Conservation (phyloP, 1,140 invertebrate genomes). For the Polypedilum vanderplanki region DNA sequence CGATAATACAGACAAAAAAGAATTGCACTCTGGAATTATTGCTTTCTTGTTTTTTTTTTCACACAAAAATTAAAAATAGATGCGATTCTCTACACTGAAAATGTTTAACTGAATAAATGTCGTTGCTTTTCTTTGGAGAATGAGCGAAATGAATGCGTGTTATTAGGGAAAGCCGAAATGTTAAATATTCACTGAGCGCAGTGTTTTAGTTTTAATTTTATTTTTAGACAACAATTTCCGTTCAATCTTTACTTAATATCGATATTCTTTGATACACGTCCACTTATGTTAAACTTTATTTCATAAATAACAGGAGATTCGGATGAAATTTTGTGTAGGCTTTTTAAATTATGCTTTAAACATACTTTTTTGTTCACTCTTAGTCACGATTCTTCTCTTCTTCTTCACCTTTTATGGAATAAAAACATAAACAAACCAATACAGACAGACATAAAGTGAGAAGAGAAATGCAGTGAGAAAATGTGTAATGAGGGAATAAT, state of each 20-base stretch:
- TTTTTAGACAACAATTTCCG: background rate
- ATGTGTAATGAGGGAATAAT: too few species aligned
- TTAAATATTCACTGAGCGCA: too few species aligned
- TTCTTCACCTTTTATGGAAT: background rate
- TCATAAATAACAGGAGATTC: too few species aligned
- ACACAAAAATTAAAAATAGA: background rate
- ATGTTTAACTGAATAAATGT: background rate
- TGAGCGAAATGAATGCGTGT: too few species aligned
- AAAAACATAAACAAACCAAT: background rate
- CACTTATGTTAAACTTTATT: too few species aligned
- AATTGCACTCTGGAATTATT: conserved; percentile 1
- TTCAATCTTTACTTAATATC: background rate
- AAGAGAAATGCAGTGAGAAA: too few species aligned
- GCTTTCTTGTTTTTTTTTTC: background rate
- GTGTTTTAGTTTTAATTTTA: background rate
- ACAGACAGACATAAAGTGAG: too few species aligned
- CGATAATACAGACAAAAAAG: background rate
- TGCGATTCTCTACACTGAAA: conserved; percentile 1
- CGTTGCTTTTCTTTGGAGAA: too few species aligned
- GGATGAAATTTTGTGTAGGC: background rate
- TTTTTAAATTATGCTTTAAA: background rate
- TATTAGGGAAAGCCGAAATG: too few species aligned
- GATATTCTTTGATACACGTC: too few species aligned
- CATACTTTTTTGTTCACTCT: background rate
- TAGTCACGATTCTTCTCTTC: background rate